These are phyloP conservation scores for Tupiocoris notatus DNA, from an alignment of 2,888 invertebrate species.

Conservation along the genomic window DNA sequence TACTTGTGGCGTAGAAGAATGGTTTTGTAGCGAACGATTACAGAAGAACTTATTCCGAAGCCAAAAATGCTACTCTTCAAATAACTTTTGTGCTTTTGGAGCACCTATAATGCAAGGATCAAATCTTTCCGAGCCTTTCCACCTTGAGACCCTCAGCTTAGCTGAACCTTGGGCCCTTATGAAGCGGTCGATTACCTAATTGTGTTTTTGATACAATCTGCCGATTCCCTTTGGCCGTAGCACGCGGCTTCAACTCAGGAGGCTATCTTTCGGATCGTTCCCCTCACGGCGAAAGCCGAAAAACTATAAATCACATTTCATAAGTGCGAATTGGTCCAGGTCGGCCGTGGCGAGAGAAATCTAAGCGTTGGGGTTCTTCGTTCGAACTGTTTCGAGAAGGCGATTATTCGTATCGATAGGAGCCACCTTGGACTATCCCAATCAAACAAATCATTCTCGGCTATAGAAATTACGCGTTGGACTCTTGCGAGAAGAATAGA, in stretches of 20 bases:
- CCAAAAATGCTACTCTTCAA: too few species aligned
- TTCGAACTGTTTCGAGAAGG: constrained; percentile 16
- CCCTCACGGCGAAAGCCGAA: constrained; percentile 5
- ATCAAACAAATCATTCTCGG: background rate
- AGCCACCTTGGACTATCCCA: background rate
- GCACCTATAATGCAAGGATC: too few species aligned
- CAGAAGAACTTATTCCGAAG: too few species aligned
- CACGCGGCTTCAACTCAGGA: constrained; percentile 1
- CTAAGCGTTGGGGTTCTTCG: background rate
- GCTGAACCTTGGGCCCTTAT: background rate
- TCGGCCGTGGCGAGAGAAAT: background rate
- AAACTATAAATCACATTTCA: constrained; percentile 23
- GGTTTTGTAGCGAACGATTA: too few species aligned
- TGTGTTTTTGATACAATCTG: constrained; percentile 19
- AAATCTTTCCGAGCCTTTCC: too few species aligned
- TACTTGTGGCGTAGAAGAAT: too few species aligned
- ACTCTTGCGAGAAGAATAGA: background rate
- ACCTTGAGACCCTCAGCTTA: too few species aligned
- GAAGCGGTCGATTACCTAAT: constrained; percentile 13
- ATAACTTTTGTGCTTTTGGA: too few species aligned
- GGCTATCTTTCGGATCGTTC: constrained; percentile 2
- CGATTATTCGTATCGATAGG: constrained; percentile 7
- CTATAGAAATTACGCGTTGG: background rate
- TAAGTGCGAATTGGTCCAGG: constrained; percentile 24
- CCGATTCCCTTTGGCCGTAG: background rate